phyloP scores from a whole-genome alignment of 1,140 invertebrate genomes.

The Cyrtorhinus lividipennis region DNA sequence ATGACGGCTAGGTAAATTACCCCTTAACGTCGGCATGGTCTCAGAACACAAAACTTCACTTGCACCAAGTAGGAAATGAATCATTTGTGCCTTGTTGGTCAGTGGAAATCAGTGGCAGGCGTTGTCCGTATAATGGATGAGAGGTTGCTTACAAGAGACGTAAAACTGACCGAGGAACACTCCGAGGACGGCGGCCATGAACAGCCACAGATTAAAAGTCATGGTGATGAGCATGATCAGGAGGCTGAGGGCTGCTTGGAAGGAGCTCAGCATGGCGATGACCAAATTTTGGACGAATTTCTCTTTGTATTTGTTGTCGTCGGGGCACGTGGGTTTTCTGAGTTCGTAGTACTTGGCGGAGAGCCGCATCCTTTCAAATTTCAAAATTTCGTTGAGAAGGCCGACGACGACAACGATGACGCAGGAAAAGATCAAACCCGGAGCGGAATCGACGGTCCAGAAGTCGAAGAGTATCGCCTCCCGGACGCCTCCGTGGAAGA shows the following conservation, averaged over 20 bases:
- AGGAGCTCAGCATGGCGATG: neutral
- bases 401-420: neutral
- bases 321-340: neutral
- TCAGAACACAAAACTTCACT: too few species aligned
- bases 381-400: neutral
- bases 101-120: neutral
- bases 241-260: neutral
- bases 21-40: too few species aligned
- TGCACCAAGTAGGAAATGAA: too few species aligned
- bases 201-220: neutral
- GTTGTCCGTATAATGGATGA: neutral
- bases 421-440: neutral
- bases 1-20: too few species aligned
- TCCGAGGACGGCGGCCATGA: neutral
- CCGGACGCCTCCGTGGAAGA: neutral
- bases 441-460: neutral
- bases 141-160: neutral
- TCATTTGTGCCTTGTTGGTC: too few species aligned
- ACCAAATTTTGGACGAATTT: neutral
- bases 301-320: neutral
- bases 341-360: neutral
- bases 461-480: neutral
- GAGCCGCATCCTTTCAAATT: neutral
- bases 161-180: neutral
- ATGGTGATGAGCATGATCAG: neutral